Evolutionary conservation across 1,140 invertebrate genomes (phyloP), one percentile per base, ranked within the genome.

Genomic region (Drosophila auraria): DNA sequence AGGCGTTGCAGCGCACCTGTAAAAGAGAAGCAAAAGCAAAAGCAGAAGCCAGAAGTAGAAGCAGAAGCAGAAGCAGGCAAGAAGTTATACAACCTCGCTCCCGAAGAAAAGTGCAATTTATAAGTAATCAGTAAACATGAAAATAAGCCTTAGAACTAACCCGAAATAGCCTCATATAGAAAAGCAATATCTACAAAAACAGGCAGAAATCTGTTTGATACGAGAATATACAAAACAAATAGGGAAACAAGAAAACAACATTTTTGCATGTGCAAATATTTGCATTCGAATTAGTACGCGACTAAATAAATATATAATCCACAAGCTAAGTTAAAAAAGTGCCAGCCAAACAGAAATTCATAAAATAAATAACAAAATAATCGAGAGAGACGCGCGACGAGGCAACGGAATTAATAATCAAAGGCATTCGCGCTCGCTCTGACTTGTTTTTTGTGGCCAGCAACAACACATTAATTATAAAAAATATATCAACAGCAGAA

Each of bases 401-500:
- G 40, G 47, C 14, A 50, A n/a, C n/a, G 47, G 30, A 54, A 51
- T 47, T 54, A 68, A 69, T 71, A 69, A 71, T 71, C 68, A 70
- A 73, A 71, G 27, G 53, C 40, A 36, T 36, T 70, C 60, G 60
- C 57, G 14, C 23, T 59, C 14, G 40, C 42, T 47, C 33, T 36
- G 33, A 11, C 33, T 36, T 36, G 33, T 61, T 68, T 68, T 60
- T 79, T 57, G 59, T 53, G 69, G n/a, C 60, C 44, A 62, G 47
- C 56, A 63, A 62, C 78, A 84, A 80, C 68, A 86, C 78, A 86
- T 82, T 78, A 86, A 84, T 86, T 84, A 84, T 84, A 86, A 84
- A 80, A 81, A 81, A 82, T 81, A 82, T 81, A 81, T 75, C 82
- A 81, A 62, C 66, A 53, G 75, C 51, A 71, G 56, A 56, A 56